phyloP scores from a whole-genome alignment of 2,797 vertebrate genomes.

The Gymnothorax reevesii region DNA sequence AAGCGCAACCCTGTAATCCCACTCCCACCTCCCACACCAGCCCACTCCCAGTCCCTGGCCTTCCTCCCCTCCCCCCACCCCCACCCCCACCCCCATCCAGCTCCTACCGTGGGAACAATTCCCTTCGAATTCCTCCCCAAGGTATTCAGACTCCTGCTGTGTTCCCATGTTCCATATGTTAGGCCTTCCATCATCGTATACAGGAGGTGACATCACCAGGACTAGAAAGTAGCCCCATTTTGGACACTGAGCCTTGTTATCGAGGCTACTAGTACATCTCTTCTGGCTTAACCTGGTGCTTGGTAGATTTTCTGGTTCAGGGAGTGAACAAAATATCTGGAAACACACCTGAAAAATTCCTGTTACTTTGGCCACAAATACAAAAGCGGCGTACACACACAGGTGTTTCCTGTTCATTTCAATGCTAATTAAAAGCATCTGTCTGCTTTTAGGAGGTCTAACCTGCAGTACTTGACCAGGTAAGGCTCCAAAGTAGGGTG shows the following conservation, averaged over 20 bases:
- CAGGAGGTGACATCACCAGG: constrained; percentile 8
- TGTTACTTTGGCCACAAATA: too few species aligned
- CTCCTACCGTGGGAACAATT: background rate
- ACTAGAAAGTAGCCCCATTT: background rate
- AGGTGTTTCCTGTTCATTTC: too few species aligned
- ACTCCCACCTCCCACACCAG: background rate
- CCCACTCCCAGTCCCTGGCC: background rate
- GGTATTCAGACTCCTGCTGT: too few species aligned
- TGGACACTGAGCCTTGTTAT: background rate
- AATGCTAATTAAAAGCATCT: too few species aligned
- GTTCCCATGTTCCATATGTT: background rate
- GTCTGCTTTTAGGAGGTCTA: too few species aligned
- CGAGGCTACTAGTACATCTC: background rate
- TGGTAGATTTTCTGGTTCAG: background rate
- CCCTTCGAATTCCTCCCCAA: background rate
- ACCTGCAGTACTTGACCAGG: too few species aligned
- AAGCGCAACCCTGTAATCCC: constrained; percentile 1
- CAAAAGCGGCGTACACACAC: too few species aligned
- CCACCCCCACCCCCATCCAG: background rate
- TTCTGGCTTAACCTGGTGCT: background rate
- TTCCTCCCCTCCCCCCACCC: background rate
- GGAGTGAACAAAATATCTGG: too few species aligned
- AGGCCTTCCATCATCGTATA: background rate
- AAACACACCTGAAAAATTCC: too few species aligned
- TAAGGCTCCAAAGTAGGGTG: too few species aligned